Evolutionary conservation across 2,797 vertebrate genomes (phyloP), one percentile per base, ranked within the genome.

Genomic region (Dryobates pubescens): DNA sequence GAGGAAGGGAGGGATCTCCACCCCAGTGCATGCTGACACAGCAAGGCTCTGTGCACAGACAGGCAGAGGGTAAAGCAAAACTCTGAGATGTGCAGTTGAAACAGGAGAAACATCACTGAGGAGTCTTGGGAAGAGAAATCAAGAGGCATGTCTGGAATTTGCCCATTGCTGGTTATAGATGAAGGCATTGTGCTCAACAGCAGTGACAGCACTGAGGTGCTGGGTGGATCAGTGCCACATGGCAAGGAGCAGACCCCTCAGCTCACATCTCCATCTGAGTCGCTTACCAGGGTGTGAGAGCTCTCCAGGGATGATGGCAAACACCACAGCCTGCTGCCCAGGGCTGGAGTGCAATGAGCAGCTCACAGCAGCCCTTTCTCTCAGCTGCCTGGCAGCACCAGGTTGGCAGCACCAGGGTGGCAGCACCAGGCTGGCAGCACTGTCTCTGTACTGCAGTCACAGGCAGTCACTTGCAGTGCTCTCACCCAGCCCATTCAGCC

Each of bases 201-300:
- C 23, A 54, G 47, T 8, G 59, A 29, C 63, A 57, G 62, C 17
- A 43, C 10, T 0, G 3, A 23, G 11, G 38, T 5, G 2, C 29
- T 27, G 24, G 30, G 10, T 8, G 16, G 11, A 22, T 0, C 0
- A 62, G 17, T 17, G 16, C 26, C 59, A 19, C 38, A 1, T 0
- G 10, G 51, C 9, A 29, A 62, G 75, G 34, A 53, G 54, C 36
- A 34, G 56, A 26, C 20, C 20, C 5, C 8, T 6, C n/a, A 14
- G 34, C 38, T 27, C 3, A 2, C 7, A 7, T 12, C 17, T 32
- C 18, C 0, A 0, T 1, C 3, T 1, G 13, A 36, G 20, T 10
- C 57, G 10, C 13, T 4, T 17, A 58, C n/a, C 34, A 11, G 3
- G 1, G 9, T 4, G 13, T 29, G 49, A 24, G 16, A 22, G 24